Percentiles rank a stretch among this genome's conserved stretches.
phyloP scores from a whole-genome alignment of 2,113 vertebrate genomes.

The Boulengeromyrus knoepffleri region DNA sequence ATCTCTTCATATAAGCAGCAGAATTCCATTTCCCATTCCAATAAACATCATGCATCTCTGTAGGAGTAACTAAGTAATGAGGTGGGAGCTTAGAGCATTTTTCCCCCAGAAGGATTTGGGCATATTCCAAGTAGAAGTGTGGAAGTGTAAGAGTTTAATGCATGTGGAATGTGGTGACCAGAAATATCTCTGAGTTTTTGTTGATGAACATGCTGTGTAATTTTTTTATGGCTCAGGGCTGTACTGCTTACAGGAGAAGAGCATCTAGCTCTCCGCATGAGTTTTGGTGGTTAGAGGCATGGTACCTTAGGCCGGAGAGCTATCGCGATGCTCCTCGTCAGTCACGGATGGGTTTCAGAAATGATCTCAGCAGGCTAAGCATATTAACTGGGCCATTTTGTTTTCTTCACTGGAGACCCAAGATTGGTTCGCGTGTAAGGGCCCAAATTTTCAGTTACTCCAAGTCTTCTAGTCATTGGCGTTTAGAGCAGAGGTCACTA shows the following conservation, averaged over 20 bases:
- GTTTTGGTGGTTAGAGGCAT: not conserved
- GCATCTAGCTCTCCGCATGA: not conserved
- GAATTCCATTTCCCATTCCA: not conserved
- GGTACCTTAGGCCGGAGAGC: not conserved
- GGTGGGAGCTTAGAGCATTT: not conserved
- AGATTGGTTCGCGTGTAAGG: not conserved
- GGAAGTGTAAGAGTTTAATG: not conserved
- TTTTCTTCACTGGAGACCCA: conserved; percentile 25
- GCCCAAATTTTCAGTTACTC: not conserved
- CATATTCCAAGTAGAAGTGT: not conserved
- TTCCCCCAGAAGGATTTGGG: not conserved
- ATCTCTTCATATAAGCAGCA: not conserved
- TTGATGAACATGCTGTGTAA: not conserved
- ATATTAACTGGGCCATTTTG: conserved; percentile 22
- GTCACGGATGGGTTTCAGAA: not conserved
- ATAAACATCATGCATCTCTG: not conserved
- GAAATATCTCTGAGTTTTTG: not conserved
- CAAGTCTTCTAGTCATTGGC: not conserved
- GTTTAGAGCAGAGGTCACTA: not conserved
- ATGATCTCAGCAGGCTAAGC: not conserved
- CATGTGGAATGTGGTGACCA: not conserved
- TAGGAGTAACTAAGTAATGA: not conserved
- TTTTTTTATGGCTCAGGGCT: not conserved
- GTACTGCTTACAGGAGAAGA: not conserved
- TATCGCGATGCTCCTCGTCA: not conserved